Percentiles rank a stretch among this genome's conserved stretches.
Evolutionary conservation across 2,888 invertebrate genomes (phyloP).

Genomic region (Thumatha senex): DNA sequence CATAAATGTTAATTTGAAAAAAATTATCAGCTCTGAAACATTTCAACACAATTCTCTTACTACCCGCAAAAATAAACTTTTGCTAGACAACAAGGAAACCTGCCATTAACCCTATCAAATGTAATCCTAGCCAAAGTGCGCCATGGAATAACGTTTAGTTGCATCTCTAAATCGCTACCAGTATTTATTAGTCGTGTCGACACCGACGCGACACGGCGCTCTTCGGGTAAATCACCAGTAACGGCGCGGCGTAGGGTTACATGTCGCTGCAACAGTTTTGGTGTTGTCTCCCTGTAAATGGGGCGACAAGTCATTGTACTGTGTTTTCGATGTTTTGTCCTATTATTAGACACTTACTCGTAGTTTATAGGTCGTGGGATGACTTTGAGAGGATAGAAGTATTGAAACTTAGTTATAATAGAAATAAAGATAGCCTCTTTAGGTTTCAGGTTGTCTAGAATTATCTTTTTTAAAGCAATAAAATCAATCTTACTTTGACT

Average conservation of each 20-base stretch:
- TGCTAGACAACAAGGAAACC: slow-evolving; percentile 14
- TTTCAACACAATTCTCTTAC: too few species aligned
- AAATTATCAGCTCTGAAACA: too few species aligned
- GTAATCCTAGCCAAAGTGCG: slow-evolving; percentile 46
- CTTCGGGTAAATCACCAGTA: slow-evolving; percentile 48
- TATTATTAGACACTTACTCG: slow-evolving; percentile 3
- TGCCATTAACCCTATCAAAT: slow-evolving; percentile 32
- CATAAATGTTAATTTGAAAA: too few species aligned
- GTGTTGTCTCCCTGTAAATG: slow-evolving; percentile 31
- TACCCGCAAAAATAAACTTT: not conserved
- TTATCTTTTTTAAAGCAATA: too few species aligned
- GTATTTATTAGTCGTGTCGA: slow-evolving; percentile 41
- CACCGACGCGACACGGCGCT: slow-evolving; percentile 37
- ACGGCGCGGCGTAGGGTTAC: slow-evolving; percentile 40
- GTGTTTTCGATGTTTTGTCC: slow-evolving; percentile 12
- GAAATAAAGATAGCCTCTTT: not conserved
- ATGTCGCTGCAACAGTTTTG: slow-evolving; percentile 38
- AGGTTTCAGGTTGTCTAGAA: too few species aligned
- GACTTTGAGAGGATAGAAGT: not conserved
- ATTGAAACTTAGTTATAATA: not conserved
- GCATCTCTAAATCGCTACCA: slow-evolving; percentile 49
- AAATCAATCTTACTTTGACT: too few species aligned
- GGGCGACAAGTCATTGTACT: slow-evolving; percentile 29
- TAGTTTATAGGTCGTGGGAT: not conserved
- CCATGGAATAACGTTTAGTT: slow-evolving; percentile 39